phyloP scores from a whole-genome alignment of 1,140 invertebrate genomes.

The Micrasema minimum region DNA sequence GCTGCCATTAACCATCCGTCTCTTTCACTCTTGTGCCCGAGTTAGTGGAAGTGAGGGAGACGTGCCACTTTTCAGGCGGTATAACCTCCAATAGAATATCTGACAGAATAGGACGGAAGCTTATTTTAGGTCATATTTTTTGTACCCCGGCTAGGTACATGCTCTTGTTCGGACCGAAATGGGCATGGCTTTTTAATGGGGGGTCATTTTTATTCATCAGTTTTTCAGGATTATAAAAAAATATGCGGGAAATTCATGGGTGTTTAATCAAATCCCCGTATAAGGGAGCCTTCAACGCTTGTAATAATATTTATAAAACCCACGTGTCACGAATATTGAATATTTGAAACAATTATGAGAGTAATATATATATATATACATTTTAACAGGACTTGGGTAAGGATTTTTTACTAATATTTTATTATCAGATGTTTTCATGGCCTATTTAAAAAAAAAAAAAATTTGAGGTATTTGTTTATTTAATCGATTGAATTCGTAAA shows the following conservation, averaged over 20 bases:
- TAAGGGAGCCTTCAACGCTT: not conserved
- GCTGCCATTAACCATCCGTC: conserved; percentile 14
- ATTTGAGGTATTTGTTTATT: too few relatives aligned
- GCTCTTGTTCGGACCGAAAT: conserved; percentile 14
- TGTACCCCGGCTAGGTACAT: conserved; percentile 12
- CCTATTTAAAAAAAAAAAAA: too few relatives aligned
- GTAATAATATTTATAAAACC: conserved; percentile 13
- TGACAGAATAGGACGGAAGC: conserved; percentile 34
- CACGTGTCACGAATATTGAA: conserved; percentile 25
- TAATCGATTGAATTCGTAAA: too few relatives aligned
- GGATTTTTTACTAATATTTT: too few relatives aligned
- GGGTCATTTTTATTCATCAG: conserved; percentile 27
- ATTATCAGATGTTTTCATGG: too few relatives aligned
- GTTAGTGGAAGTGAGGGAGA: not conserved
- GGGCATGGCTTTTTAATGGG: conserved; percentile 36
- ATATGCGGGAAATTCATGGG: not conserved
- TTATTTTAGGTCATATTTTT: conserved; percentile 44
- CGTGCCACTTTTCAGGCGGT: conserved; percentile 1
- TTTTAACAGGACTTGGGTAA: too few relatives aligned
- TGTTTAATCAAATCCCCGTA: not conserved
- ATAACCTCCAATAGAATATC: conserved; percentile 24
- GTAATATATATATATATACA: too few relatives aligned
- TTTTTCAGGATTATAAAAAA: conserved; percentile 17
- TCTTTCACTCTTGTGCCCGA: conserved; percentile 5
- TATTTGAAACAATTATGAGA: too few relatives aligned